Evolutionary conservation across 2,113 vertebrate genomes (phyloP), one percentile per base, ranked within the genome.

Genomic region (Mystacornis crossleyi): DNA sequence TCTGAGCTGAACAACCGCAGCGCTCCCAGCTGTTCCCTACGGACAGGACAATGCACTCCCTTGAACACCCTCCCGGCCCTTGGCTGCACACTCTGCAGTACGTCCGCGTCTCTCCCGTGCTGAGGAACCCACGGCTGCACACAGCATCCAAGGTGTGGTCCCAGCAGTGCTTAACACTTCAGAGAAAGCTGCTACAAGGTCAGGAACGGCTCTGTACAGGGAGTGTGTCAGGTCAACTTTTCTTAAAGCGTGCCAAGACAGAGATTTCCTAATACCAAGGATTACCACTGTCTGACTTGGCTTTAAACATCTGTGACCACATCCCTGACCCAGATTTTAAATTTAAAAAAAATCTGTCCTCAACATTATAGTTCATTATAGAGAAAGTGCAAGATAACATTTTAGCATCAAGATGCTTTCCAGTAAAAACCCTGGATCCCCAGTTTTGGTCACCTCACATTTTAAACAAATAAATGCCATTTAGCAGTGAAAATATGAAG

Each of bases 101-200:
- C 1, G 4, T 8, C 24, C 24, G 1, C 0, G 1, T 10, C 10
- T 36, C 12, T 19, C 14, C 42, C 12, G 21, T 23, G 33, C 43
- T 65, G 51, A 55, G 36, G 34, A 36, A 7, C 9, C 12, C 36
- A 23, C n/a, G 48, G 2, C 20, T 21, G 14, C 33, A 43, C 12
- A 5, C 23, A 25, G 18, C 1, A 14, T 8, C 17, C 21, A 14
- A 50, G 18, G 6, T 3, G 3, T 7, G 14, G 20, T 10, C 20
- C 18, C 16, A 50, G 7, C 45, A 34, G 14, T 2, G 5, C 24
- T 66, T 14, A 61, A 93, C 43, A 21, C 34, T 8, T 20, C 4
- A 3, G 53, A 40, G 77, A 53, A 80, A 66, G 28, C n/a, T 47
- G 71, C n/a, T 62, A 9, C 34, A 69, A 89, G 43, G 54, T 66